A percentile compares a stretch with the other conserved stretches of the same genome.
These are phyloP conservation scores for Brassicogethes aeneus DNA, from an alignment of 2,888 invertebrate genomes.

Conservation along the genomic window DNA sequence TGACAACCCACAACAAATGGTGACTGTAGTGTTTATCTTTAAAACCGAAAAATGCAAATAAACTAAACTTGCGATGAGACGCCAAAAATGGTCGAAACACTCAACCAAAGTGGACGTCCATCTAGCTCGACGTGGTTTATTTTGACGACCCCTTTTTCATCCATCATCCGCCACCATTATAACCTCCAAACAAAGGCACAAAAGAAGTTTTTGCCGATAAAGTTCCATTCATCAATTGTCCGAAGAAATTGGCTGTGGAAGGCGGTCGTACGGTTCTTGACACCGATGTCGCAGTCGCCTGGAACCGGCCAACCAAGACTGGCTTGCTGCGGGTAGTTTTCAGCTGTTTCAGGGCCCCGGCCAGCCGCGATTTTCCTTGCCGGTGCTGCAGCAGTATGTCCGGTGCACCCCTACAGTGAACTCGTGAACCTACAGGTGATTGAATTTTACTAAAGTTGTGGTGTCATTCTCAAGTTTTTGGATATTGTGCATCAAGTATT, in stretches of 20 bases:
- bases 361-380: not conserved
- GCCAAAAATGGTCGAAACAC: too few relatives aligned
- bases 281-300: conserved; percentile 18
- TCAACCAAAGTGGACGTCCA: too few relatives aligned
- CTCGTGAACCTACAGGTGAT: not conserved
- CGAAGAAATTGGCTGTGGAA: conserved; percentile 3
- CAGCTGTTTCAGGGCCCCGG: not conserved
- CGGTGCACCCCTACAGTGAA: not conserved
- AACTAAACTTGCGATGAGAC: too few relatives aligned
- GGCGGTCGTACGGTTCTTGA: conserved; percentile 16
- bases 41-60: too few relatives aligned
- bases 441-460: not conserved
- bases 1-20: too few relatives aligned
- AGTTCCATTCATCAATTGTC: conserved; percentile 3
- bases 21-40: too few relatives aligned
- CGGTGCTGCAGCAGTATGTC: not conserved
- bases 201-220: not conserved
- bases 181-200: not conserved
- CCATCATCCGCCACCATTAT: too few relatives aligned
- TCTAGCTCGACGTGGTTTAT: too few relatives aligned
- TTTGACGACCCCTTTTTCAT: too few relatives aligned
- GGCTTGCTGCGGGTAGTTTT: not conserved
- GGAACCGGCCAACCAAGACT: not conserved
- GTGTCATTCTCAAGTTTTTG: too few relatives aligned
- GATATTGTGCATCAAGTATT: too few relatives aligned